phyloP scores from a whole-genome alignment of 2,888 invertebrate genomes.

The Tolmerus cingulatus region DNA sequence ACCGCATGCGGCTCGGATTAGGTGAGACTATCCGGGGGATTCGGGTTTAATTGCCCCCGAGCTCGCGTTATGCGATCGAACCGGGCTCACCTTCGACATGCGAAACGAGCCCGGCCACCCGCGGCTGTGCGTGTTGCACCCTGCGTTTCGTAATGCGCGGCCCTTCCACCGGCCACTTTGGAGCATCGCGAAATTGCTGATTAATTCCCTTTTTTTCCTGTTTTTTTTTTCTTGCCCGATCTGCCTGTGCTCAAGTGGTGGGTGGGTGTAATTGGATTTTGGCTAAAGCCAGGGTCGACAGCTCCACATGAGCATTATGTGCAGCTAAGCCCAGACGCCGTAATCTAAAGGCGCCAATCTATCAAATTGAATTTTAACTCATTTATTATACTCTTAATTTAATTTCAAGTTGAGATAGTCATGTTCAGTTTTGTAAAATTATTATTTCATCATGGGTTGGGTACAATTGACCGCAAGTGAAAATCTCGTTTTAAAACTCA shows the following conservation, averaged over 20 bases:
- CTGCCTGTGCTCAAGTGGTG: neutral
- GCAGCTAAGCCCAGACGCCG: neutral
- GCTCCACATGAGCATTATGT: neutral
- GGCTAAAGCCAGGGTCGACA: neutral
- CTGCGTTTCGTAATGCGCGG: neutral
- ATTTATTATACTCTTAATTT: neutral
- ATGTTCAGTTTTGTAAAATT: neutral
- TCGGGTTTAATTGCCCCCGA: neutral
- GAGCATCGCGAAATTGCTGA: neutral
- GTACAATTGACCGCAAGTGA: neutral
- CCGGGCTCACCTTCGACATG: neutral
- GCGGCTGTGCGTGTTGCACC: neutral
- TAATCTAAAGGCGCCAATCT: neutral
- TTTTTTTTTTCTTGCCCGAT: too few species aligned
- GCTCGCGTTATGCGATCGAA: neutral
- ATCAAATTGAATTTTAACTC: neutral
- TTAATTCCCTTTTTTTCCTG: neutral
- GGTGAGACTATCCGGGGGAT: neutral
- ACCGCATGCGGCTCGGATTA: neutral
- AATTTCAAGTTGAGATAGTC: neutral
- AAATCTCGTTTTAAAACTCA: too few species aligned
- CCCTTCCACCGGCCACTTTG: neutral
- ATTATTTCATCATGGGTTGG: neutral
- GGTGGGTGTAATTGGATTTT: neutral
- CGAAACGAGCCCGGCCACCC: neutral